A percentile compares a stretch with the other conserved stretches of the same genome.
These are phyloP conservation scores for Norana najaformis DNA, from an alignment of 2,888 invertebrate species.

Conservation along the genomic window DNA sequence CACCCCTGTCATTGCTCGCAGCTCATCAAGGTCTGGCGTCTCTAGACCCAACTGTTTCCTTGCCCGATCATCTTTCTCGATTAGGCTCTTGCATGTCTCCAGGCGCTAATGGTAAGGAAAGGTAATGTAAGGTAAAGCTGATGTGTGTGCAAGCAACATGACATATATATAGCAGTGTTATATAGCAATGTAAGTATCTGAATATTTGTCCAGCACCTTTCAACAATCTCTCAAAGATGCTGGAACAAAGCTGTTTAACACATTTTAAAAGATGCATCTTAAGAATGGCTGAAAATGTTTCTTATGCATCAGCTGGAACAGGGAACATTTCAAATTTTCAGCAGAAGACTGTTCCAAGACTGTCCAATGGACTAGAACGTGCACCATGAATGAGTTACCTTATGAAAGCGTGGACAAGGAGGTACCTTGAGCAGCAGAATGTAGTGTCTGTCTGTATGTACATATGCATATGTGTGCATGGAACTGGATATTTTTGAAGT, in stretches of 20 bases:
- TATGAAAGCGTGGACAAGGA: background rate
- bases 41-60: constrained; percentile 23
- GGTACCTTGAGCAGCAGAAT: background rate
- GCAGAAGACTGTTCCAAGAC: too few relatives aligned
- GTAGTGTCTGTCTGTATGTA: background rate
- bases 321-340: too few relatives aligned
- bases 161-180: background rate
- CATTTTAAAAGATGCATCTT: too few relatives aligned
- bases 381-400: too few relatives aligned
- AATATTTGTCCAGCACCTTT: too few relatives aligned
- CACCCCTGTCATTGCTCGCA: constrained; percentile 29
- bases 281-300: too few relatives aligned
- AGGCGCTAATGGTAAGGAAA: background rate
- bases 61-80: constrained; percentile 34
- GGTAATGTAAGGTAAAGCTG: background rate
- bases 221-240: too few relatives aligned
- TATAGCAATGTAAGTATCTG: background rate
- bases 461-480: background rate
- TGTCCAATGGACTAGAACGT: too few relatives aligned
- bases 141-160: background rate
- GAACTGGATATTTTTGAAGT: too few relatives aligned
- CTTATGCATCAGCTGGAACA: too few relatives aligned
- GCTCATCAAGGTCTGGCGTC: constrained; percentile 24
- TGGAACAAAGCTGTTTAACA: too few relatives aligned
- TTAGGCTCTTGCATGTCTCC: constrained; percentile 20